These are phyloP conservation scores for Stichodactyla helianthus DNA, from an alignment of 64 coral and sea anemone species.

Conservation along the genomic window DNA sequence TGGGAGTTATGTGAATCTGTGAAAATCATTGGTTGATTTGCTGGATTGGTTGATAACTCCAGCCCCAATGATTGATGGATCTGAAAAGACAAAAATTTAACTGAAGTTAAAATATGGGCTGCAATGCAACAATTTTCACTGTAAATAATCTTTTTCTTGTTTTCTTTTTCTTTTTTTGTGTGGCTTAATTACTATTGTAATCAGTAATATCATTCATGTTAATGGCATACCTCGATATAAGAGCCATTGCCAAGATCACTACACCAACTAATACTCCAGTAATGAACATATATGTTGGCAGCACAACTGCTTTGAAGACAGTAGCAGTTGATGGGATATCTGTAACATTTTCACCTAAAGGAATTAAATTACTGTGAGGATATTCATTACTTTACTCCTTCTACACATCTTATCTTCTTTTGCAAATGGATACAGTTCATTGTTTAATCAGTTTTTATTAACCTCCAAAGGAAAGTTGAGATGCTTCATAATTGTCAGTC, in stretches of 20 bases:
- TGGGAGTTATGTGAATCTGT: no score
- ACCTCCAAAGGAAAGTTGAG: not conserved
- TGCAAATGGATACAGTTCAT: not conserved
- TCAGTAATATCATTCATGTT: not conserved
- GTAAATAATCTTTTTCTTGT: no score
- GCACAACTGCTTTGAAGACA: slow-evolving; percentile 48
- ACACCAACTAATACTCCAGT: slow-evolving; percentile 69
- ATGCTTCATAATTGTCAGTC: not conserved
- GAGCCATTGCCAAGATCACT: slow-evolving; percentile 55
- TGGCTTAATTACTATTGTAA: no score
- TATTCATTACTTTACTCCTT: not conserved
- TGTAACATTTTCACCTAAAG: slow-evolving; percentile 66
- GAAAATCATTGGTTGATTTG: no score
- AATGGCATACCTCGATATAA: slow-evolving; percentile 47
- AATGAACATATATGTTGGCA: slow-evolving; percentile 71
- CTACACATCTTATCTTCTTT: not conserved
- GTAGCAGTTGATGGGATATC: slow-evolving; percentile 50
- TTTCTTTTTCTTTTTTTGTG: no score
- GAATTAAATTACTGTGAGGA: not conserved
- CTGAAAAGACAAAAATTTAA: no score
- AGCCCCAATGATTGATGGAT: no score
- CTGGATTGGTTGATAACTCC: no score
- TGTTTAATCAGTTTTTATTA: not conserved
- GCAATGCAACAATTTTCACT: no score
- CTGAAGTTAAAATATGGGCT: no score